These are phyloP conservation scores for Gymnopithys bicolor DNA, from an alignment of 2,797 vertebrate species.

Conservation along the genomic window DNA sequence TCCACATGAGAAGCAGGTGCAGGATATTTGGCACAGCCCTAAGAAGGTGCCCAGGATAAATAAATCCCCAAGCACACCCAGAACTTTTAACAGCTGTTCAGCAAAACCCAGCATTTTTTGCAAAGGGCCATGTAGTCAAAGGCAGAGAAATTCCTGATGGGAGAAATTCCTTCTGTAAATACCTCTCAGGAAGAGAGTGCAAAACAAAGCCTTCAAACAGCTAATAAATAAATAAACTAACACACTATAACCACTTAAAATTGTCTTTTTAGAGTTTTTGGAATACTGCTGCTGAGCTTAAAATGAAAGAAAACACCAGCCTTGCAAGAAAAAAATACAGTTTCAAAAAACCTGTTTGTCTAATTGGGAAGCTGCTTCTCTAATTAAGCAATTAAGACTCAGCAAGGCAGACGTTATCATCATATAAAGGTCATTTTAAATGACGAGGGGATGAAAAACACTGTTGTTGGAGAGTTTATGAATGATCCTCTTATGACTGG, in stretches of 20 bases:
- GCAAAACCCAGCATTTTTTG: rapidly evolving
- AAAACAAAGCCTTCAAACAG: background rate
- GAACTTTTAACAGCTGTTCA: background rate
- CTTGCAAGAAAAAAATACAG: conserved; percentile 22
- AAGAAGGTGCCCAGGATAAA: background rate
- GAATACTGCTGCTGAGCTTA: conserved; percentile 22
- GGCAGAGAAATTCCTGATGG: background rate
- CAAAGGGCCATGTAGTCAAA: background rate
- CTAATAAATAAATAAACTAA: background rate
- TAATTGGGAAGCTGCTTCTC: conserved; percentile 49
- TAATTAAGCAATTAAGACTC: conserved; percentile 76
- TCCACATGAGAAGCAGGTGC: rapidly evolving
- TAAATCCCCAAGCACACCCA: background rate
- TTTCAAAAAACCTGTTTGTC: conserved; percentile 55
- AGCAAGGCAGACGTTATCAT: conserved; percentile 58
- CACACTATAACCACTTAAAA: background rate
- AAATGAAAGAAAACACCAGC: conserved; percentile 19
- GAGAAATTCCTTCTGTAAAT: background rate
- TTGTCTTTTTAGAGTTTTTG: background rate
- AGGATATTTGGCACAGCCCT: background rate
- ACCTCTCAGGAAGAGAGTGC: background rate
- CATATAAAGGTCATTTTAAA: conserved; percentile 72
- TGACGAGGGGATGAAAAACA: conserved; percentile 29
- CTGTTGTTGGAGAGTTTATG: background rate
- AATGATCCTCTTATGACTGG: conserved; percentile 35